Conservation (phyloP, 1,140 invertebrate genomes). For the Argopecten irradians region DNA sequence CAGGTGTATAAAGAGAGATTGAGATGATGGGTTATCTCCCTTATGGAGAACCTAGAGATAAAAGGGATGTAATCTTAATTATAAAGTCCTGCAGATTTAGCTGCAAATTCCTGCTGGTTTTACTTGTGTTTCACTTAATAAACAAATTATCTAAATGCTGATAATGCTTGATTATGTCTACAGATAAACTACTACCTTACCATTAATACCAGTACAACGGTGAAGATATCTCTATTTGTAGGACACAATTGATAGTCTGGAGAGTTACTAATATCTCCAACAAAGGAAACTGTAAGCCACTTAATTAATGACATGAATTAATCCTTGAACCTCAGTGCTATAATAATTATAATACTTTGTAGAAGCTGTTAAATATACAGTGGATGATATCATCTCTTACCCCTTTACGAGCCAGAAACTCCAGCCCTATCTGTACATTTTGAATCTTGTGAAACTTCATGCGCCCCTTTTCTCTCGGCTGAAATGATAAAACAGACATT, state of each 20-base stretch:
- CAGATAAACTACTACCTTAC: too few species aligned
- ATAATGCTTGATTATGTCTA: not conserved
- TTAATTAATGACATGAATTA: too few species aligned
- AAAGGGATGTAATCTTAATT: not conserved
- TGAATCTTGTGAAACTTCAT: slow-evolving; percentile 95
- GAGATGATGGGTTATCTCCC: not conserved
- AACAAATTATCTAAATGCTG: not conserved
- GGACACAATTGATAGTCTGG: too few species aligned
- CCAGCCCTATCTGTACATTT: slow-evolving; percentile 97
- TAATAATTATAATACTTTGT: too few species aligned
- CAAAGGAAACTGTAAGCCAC: too few species aligned
- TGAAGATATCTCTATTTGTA: too few species aligned
- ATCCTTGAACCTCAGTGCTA: too few species aligned
- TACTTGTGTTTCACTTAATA: not conserved
- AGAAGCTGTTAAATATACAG: too few species aligned
- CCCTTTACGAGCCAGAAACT: slow-evolving; percentile 98
- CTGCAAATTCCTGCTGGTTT: not conserved
- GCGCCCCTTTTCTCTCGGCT: slow-evolving; percentile 95
- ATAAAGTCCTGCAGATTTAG: not conserved
- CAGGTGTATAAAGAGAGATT: not conserved
- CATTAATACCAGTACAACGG: too few species aligned
- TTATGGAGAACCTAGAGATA: not conserved
- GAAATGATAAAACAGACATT: slow-evolving; percentile 72
- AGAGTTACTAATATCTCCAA: too few species aligned
- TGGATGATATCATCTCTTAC: slow-evolving; percentile 82